phyloP scores from a whole-genome alignment of 2,888 invertebrate genomes.

The Ctena decussata region DNA sequence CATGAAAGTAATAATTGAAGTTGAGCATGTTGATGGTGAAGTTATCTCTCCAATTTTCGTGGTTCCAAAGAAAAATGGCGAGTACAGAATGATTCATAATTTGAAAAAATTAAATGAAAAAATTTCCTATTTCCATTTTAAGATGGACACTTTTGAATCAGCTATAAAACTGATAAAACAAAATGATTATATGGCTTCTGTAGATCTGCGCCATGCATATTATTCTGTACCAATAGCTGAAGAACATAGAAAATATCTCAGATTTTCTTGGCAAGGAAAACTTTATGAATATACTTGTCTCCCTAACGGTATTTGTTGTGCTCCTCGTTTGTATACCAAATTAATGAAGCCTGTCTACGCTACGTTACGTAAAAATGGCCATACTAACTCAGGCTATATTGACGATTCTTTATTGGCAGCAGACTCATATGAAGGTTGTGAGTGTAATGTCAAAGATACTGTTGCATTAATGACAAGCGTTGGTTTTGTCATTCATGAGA shows the following conservation, averaged over 20 bases:
- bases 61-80: conserved; percentile 34
- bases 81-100: conserved; percentile 46
- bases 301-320: conserved; percentile 56
- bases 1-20: conserved; percentile 43
- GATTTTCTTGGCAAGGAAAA: conserved; percentile 40
- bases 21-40: conserved; percentile 27
- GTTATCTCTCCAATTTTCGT: conserved; percentile 42
- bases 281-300: conserved; percentile 51
- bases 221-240: conserved; percentile 54
- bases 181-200: conserved; percentile 58
- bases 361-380: conserved; percentile 39
- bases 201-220: conserved; percentile 61
- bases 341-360: conserved; percentile 65
- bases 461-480: too few relatives aligned
- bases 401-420: conserved; percentile 58
- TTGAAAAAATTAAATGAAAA: conserved; percentile 45
- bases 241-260: conserved; percentile 35
- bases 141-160: conserved; percentile 64
- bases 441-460: too few relatives aligned
- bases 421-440: conserved; percentile 37
- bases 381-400: conserved; percentile 52
- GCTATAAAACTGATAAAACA: conserved; percentile 43
- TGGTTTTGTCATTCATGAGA: conserved; percentile 33
- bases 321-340: conserved; percentile 65
- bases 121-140: conserved; percentile 65